Conservation (phyloP, 2,888 invertebrate species). For the Spilarctia lutea region DNA sequence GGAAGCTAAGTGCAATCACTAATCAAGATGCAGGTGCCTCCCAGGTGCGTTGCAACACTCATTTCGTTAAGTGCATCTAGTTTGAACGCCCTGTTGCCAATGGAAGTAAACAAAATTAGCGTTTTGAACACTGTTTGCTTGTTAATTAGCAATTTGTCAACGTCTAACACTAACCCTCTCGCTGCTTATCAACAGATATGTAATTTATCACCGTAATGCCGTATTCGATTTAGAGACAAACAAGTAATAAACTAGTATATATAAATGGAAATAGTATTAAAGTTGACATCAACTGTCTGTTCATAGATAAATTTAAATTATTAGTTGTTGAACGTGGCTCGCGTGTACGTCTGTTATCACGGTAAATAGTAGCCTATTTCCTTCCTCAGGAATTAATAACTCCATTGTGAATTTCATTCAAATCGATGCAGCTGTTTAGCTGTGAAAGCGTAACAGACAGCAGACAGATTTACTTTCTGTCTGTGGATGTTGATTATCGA, state of each 20-base stretch:
- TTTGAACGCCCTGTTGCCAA: constrained; percentile 56
- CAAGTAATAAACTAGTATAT: constrained; percentile 11
- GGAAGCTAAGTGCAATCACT: constrained; percentile 77
- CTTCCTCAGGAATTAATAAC: no score
- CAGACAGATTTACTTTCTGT: no score
- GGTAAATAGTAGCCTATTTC: no score
- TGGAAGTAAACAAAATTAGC: constrained; percentile 62
- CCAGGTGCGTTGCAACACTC: constrained; percentile 72
- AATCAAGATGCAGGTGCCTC: constrained; percentile 82
- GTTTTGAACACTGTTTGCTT: constrained; percentile 52
- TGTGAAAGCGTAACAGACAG: no score
- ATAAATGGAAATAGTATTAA: background rate
- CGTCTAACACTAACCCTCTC: constrained; percentile 30
- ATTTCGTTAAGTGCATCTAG: constrained; percentile 71
- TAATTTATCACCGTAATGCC: constrained; percentile 16
- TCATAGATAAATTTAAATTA: background rate
- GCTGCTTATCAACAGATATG: constrained; percentile 12
- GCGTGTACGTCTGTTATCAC: no score
- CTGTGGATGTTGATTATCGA: background rate
- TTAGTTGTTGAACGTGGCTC: no score
- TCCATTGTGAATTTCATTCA: no score
- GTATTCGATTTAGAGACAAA: constrained; percentile 8
- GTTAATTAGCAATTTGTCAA: constrained; percentile 50
- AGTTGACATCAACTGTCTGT: constrained; percentile 9
- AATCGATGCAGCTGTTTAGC: no score